These are phyloP conservation scores for Taurulus bubalis DNA, from an alignment of 2,113 vertebrate species.

Conservation along the genomic window DNA sequence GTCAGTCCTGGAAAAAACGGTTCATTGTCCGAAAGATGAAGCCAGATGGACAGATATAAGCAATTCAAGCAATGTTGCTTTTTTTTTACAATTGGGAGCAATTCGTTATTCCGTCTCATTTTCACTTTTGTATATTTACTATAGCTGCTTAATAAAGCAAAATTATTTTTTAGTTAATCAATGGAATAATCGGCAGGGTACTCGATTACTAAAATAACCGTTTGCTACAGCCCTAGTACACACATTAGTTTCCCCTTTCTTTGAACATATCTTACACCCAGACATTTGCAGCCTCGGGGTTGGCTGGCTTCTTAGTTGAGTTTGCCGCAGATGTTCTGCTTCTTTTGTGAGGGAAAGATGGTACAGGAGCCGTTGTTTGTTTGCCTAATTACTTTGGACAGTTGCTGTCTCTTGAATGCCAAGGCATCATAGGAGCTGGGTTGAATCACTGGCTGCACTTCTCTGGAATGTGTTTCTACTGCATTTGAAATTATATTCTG, in stretches of 20 bases:
- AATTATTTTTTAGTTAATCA: too few relatives aligned
- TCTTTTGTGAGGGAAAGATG: slow-evolving; percentile 39
- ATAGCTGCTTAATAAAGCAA: neutral
- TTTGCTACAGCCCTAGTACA: neutral
- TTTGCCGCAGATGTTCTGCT: slow-evolving; percentile 54
- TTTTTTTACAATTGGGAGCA: neutral
- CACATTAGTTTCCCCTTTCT: slow-evolving; percentile 1
- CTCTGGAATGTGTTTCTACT: slow-evolving; percentile 9
- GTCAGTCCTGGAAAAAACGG: too few relatives aligned
- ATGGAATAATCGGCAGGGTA: too few relatives aligned
- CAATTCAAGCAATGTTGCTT: neutral
- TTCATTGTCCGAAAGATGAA: too few relatives aligned
- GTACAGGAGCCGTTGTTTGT: slow-evolving; percentile 61
- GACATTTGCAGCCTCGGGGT: neutral
- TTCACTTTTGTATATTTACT: neutral
- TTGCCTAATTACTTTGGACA: slow-evolving; percentile 49
- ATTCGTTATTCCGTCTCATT: neutral
- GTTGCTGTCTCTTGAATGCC: slow-evolving; percentile 38
- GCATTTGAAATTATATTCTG: neutral
- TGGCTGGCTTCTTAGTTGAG: slow-evolving; percentile 19
- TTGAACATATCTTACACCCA: slow-evolving; percentile 6
- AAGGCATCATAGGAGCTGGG: slow-evolving; percentile 8
- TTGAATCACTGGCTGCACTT: slow-evolving; percentile 24
- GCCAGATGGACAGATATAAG: neutral
- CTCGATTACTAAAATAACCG: too few relatives aligned